A percentile compares a stretch with the other conserved stretches of the same genome.
Evolutionary conservation across 2,113 vertebrate genomes (phyloP).

Genomic region (Lichenostomus cassidix): DNA sequence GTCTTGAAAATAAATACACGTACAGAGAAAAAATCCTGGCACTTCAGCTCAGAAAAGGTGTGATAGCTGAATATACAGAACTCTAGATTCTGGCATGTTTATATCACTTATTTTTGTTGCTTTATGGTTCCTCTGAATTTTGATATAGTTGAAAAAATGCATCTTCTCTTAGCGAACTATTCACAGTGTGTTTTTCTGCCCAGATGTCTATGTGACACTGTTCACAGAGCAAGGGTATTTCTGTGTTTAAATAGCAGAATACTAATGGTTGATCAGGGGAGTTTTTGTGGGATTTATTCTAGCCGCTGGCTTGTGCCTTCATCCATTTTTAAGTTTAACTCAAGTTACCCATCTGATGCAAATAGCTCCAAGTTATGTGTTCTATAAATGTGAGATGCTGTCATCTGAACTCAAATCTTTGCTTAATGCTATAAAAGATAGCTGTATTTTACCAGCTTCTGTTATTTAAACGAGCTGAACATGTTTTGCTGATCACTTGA

Average conservation of each 20-base stretch:
- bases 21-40: not conserved
- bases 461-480: conserved; percentile 68
- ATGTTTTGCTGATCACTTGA: conserved; percentile 46
- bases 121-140: not conserved
- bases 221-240: conserved; percentile 7
- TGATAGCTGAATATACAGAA: not conserved
- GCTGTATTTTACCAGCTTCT: conserved; percentile 52
- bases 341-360: conserved; percentile 41
- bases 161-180: conserved; percentile 8
- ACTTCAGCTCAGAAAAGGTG: not conserved
- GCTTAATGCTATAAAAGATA: conserved; percentile 54
- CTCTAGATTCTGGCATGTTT: not conserved
- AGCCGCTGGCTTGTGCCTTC: conserved; percentile 23
- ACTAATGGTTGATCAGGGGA: not conserved
- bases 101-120: not conserved
- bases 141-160: not conserved
- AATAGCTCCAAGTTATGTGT: conserved; percentile 55
- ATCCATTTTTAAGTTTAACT: conserved; percentile 53
- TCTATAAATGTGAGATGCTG: conserved; percentile 61
- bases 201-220: conserved; percentile 23
- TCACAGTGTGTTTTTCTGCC: not conserved
- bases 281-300: conserved; percentile 20
- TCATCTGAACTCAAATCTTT: conserved; percentile 51
- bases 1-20: not conserved
- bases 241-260: conserved; percentile 31